Evolutionary conservation across 2,113 vertebrate species (phyloP).

Genomic region (Daubentonia madagascariensis): DNA sequence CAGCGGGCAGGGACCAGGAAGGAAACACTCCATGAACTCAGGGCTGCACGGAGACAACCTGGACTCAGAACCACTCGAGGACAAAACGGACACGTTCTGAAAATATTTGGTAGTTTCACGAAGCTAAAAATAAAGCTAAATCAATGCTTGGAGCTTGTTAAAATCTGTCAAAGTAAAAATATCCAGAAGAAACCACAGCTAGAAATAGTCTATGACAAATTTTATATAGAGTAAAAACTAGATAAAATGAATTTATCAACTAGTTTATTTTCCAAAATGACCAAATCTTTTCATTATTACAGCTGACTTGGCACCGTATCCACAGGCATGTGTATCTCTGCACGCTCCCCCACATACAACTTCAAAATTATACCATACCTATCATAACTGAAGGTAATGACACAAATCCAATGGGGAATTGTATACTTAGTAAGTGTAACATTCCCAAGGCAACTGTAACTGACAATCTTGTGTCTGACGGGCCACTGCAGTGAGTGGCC

Average conservation of each 20-base stretch:
- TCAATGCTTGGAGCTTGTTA: not conserved
- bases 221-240: not conserved
- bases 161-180: not conserved
- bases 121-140: not conserved
- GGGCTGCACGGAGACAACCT: not conserved
- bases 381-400: not conserved
- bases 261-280: not conserved
- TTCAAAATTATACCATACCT: not conserved
- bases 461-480: not conserved
- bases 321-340: not conserved
- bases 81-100: not conserved
- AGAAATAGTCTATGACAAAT: not conserved
- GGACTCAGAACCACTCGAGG: not conserved
- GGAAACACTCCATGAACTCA: not conserved
- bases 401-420: not conserved
- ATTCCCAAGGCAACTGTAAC: not conserved
- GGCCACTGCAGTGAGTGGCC: not conserved
- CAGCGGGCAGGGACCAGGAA: not conserved
- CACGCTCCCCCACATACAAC: not conserved
- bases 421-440: not conserved
- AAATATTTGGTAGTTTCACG: not conserved
- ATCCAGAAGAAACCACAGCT: not conserved
- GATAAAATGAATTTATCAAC: not conserved
- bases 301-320: not conserved
- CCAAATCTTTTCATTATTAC: not conserved